Base-by-base conservation (phyloP, 2,113 vertebrate species). In the Nesospiza acunhae region DNA sequence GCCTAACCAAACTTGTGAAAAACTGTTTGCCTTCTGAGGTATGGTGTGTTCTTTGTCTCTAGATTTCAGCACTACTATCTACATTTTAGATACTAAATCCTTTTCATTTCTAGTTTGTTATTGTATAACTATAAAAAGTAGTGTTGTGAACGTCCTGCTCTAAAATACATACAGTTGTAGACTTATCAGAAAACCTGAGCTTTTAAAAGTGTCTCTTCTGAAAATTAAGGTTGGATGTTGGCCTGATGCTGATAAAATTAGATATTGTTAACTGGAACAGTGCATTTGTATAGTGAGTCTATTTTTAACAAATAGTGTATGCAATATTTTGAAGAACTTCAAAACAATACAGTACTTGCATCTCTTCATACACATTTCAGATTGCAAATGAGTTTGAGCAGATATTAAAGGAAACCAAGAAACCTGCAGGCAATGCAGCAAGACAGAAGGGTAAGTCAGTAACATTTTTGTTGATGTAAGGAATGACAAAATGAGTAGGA, bases 11-110 rank as follows among this genome's bases (percentile, higher is more conserved):
- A 50, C 96, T 98, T 16, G 93, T 98, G 44, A 98, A 88, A 62
- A 93, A 95, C 33, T 97, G 97, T 95, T 90, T 98, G 55, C 81
- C 98, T 46, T 75, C 96, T 11, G 97, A 99, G 98, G 99, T 99
- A 97, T 1, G 9, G 13, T 44, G 6, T 44, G 6, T 33, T 75
- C n/a, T 66, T 93, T 69, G 9, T 80, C 27, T 84, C 35, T 60
- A 41, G 22, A 37, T 69, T 84, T 82, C 72, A 85, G 28, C 22
- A 66, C 15, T 50, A 28, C 27, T 47, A 3, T 52, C 8, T 76
- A 27, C 10, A 19, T 69, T 92, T 79, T n/a, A 83, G 33, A 28
- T 72, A 41, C 15, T 37, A 56, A 63, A 35, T 76, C 7, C 5
- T 39, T 76, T 85, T 79, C 1, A 35, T 88, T 49, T 86, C 41